Evolutionary conservation across 1,140 invertebrate species (phyloP).

Genomic region (Heliconius himera): DNA sequence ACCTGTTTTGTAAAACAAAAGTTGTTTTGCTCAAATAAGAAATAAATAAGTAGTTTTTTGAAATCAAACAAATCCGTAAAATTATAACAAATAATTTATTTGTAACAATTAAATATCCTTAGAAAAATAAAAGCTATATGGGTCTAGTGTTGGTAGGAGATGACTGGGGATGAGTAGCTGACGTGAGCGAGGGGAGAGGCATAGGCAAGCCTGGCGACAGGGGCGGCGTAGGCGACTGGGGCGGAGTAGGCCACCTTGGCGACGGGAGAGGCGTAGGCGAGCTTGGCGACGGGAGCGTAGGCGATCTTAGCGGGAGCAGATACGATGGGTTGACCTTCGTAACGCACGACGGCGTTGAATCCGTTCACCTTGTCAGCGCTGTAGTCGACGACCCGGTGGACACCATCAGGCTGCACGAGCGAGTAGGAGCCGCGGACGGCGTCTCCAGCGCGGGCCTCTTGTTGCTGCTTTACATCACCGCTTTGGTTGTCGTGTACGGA

Average conservation of each 20-base stretch:
- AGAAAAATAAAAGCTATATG: constrained; percentile 43
- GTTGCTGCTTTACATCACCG: constrained; percentile 77
- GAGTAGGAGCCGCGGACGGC: constrained; percentile 84
- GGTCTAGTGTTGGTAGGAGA: constrained; percentile 63
- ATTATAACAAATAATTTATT: constrained; percentile 18
- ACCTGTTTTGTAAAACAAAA: too few relatives aligned
- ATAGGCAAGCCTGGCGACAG: constrained; percentile 50
- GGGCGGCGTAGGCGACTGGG: constrained; percentile 16
- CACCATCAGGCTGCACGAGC: constrained; percentile 81
- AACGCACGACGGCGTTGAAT: constrained; percentile 65
- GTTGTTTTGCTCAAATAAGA: too few relatives aligned
- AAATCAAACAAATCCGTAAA: not conserved
- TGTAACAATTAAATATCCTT: constrained; percentile 21
- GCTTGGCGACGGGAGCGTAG: constrained; percentile 44
- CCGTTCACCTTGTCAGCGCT: constrained; percentile 67
- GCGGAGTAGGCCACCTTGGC: too few relatives aligned
- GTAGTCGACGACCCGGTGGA: constrained; percentile 85
- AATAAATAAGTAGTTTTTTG: too few relatives aligned
- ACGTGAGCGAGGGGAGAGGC: constrained; percentile 53
- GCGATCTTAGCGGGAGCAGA: constrained; percentile 53
- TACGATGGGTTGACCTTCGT: constrained; percentile 57
- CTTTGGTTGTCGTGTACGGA: constrained; percentile 83
- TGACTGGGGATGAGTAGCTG: constrained; percentile 58
- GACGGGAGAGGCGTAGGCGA: constrained; percentile 43
- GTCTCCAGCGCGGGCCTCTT: constrained; percentile 79